Evolutionary conservation across 2,113 vertebrate genomes (phyloP).

Genomic region (Hymenochirus boettgeri): DNA sequence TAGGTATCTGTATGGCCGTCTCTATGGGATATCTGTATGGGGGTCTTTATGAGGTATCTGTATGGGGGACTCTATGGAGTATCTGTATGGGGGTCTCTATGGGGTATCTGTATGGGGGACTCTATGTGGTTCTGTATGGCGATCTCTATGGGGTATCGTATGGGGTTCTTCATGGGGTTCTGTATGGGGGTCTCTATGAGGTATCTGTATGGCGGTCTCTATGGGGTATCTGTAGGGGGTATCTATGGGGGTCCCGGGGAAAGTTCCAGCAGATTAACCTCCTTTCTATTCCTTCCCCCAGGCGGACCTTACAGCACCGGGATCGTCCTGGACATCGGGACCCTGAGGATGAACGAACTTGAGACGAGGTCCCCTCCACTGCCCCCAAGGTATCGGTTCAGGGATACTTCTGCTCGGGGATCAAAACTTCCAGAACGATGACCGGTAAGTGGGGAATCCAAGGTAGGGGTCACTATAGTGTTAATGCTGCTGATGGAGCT

Average conservation of each 20-base stretch:
- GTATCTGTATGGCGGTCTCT: too few species aligned
- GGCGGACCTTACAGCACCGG: constrained; percentile 74
- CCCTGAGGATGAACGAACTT: constrained; percentile 81
- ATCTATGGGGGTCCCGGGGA: constrained; percentile 21
- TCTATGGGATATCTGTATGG: too few species aligned
- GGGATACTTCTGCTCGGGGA: constrained; percentile 93
- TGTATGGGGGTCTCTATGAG: too few species aligned
- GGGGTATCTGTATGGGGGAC: too few species aligned
- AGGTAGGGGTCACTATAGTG: neutral
- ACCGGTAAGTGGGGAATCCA: constrained; percentile 71
- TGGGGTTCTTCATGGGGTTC: too few species aligned
- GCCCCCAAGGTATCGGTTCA: constrained; percentile 90
- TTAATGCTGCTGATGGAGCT: neutral
- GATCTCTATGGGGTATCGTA: too few species aligned
- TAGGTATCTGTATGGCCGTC: too few species aligned
- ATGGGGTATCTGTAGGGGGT: constrained; percentile 13
- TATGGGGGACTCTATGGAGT: too few species aligned
- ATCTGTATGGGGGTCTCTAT: too few species aligned
- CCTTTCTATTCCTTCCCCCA: constrained; percentile 46
- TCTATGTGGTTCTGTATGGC: too few species aligned
- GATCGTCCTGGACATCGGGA: constrained; percentile 73
- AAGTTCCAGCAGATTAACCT: constrained; percentile 12
- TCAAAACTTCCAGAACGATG: constrained; percentile 85
- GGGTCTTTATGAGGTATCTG: too few species aligned
- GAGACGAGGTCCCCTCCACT: constrained; percentile 87